Evolutionary conservation across 2,888 invertebrate genomes (phyloP).

Genomic region (Nematopogon swammerdamellus): DNA sequence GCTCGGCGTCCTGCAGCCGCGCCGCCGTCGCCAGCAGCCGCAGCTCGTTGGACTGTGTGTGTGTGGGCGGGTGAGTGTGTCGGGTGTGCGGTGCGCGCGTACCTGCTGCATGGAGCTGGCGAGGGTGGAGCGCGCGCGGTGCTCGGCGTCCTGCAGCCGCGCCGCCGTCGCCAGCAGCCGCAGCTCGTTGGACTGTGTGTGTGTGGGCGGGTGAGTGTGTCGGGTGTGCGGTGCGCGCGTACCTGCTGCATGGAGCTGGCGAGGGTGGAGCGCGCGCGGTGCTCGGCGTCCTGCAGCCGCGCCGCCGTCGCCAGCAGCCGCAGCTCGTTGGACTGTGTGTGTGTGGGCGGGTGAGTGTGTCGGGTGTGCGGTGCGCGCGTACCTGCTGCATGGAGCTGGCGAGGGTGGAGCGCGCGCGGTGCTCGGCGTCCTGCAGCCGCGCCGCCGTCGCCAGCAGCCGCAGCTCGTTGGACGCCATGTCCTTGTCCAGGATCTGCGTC

Average conservation of each 20-base stretch:
- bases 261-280: slow-evolving; percentile 12
- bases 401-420: slow-evolving; percentile 13
- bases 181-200: too few species aligned
- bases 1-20: slow-evolving; percentile 39
- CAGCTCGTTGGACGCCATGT: slow-evolving; percentile 48
- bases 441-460: slow-evolving; percentile 39
- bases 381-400: not conserved
- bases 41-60: too few species aligned
- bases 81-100: too few species aligned
- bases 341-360: too few species aligned
- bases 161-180: slow-evolving; percentile 39
- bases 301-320: slow-evolving; percentile 39
- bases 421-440: slow-evolving; percentile 39
- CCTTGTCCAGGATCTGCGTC: slow-evolving; percentile 77
- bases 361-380: too few species aligned
- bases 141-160: slow-evolving; percentile 39
- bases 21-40: slow-evolving; percentile 39
- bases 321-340: slow-evolving; percentile 32
- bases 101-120: too few species aligned
- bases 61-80: too few species aligned
- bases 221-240: too few species aligned
- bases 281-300: slow-evolving; percentile 39
- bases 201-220: too few species aligned
- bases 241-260: too few species aligned
- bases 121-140: slow-evolving; percentile 12